phyloP scores from a whole-genome alignment of 2,888 invertebrate genomes.

The Augiades crinisus region DNA sequence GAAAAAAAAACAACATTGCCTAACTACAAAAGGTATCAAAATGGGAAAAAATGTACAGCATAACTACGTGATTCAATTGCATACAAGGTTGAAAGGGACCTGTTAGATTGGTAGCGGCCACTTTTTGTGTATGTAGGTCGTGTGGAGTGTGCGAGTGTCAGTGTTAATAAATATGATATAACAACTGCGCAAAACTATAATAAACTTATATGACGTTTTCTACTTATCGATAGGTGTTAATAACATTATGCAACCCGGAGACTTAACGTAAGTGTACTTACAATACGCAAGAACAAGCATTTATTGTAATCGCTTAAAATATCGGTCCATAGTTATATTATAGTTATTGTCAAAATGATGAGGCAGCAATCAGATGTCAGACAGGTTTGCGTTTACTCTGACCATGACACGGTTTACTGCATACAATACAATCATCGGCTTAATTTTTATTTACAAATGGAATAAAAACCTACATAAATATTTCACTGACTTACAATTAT shows the following conservation, averaged over 20 bases:
- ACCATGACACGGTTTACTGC: constrained; percentile 31
- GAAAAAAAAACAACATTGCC: constrained; percentile 38
- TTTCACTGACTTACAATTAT: no score
- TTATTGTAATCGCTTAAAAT: neutral
- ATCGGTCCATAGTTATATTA: neutral
- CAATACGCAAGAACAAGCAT: neutral
- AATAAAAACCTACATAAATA: no score
- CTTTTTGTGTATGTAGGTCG: constrained; percentile 35
- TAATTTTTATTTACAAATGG: no score
- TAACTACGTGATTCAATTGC: constrained; percentile 53
- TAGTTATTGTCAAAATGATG: neutral
- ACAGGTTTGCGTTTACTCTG: constrained; percentile 25
- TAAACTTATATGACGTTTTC: neutral
- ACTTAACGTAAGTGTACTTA: neutral
- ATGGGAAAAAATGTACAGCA: constrained; percentile 41
- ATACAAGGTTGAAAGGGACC: constrained; percentile 50
- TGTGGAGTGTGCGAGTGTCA: constrained; percentile 5
- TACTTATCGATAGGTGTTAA: neutral
- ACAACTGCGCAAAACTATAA: neutral
- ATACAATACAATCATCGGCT: neutral
- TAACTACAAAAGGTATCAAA: constrained; percentile 42
- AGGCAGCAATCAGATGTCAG: constrained; percentile 19
- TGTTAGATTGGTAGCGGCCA: constrained; percentile 51
- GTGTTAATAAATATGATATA: neutral
- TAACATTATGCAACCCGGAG: neutral